Evolutionary conservation across 2,888 invertebrate genomes (phyloP).

Genomic region (Tetranychus piercei): DNA sequence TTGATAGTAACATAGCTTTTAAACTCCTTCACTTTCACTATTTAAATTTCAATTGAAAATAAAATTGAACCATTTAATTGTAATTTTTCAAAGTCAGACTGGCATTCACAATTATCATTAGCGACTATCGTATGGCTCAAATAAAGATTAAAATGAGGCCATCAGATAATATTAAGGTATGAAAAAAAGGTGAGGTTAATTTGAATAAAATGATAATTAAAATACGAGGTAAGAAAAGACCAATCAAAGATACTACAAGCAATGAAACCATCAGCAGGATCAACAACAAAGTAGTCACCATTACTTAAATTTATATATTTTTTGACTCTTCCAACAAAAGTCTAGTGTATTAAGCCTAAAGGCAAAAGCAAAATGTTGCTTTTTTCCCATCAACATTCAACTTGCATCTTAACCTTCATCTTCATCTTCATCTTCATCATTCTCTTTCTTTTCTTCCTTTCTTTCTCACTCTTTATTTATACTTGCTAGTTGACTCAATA

Average conservation of each 20-base stretch:
- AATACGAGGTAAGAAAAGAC: not conserved
- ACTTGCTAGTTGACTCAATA: not conserved
- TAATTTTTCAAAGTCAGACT: too few species aligned
- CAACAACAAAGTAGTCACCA: not conserved
- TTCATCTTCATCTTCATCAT: not conserved
- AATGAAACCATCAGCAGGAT: not conserved
- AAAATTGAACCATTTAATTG: too few species aligned
- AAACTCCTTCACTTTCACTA: too few species aligned
- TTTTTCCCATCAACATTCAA: not conserved
- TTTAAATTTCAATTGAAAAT: too few species aligned
- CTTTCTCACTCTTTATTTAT: too few species aligned
- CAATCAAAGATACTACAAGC: not conserved
- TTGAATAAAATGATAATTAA: not conserved
- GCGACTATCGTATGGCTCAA: too few species aligned
- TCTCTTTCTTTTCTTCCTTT: not conserved
- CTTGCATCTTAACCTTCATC: not conserved
- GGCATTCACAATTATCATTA: too few species aligned
- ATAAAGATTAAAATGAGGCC: too few species aligned
- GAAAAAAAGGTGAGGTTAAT: not conserved
- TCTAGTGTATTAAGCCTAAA: not conserved
- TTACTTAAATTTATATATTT: not conserved
- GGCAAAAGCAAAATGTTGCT: not conserved
- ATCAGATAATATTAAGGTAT: not conserved
- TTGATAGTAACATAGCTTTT: too few species aligned
- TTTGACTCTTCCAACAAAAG: not conserved